Evolutionary conservation across 2,888 invertebrate species (phyloP).

Genomic region (Reticulitermes lucifugus): DNA sequence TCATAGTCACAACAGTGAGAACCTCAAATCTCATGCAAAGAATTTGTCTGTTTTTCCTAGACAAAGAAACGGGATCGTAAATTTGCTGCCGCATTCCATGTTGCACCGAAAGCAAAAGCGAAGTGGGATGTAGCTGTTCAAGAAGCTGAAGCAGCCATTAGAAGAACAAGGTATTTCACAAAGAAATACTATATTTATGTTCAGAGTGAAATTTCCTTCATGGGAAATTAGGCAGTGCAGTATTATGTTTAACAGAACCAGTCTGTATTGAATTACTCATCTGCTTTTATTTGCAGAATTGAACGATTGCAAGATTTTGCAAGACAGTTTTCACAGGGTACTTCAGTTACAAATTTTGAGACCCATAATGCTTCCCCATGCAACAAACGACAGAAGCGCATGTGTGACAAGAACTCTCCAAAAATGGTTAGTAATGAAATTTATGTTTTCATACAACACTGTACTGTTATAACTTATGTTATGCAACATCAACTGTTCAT

Average conservation of each 20-base stretch:
- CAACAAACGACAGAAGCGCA: not conserved
- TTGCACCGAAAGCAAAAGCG: conserved; percentile 67
- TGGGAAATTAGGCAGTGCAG: no score
- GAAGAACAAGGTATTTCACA: conserved; percentile 28
- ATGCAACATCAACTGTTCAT: no score
- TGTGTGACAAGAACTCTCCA: not conserved
- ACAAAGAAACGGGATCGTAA: conserved; percentile 62
- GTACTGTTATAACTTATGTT: no score
- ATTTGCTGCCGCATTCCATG: conserved; percentile 67
- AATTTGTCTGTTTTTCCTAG: not conserved
- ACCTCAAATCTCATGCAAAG: no score
- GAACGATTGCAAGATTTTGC: conserved; percentile 14
- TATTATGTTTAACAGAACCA: no score
- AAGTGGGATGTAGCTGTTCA: conserved; percentile 80
- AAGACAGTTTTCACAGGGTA: not conserved
- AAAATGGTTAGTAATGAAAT: not conserved
- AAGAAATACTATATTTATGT: no score
- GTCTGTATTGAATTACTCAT: no score
- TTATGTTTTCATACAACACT: not conserved
- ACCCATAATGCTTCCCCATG: not conserved
- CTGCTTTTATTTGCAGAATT: not conserved
- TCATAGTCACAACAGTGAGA: no score
- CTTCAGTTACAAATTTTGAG: not conserved
- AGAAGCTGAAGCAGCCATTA: conserved; percentile 77
- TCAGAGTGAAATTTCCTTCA: no score